A percentile compares a stretch with the other conserved stretches of the same genome.
Conservation (phyloP, 1,140 invertebrate species). For the Calycopis cecrops region DNA sequence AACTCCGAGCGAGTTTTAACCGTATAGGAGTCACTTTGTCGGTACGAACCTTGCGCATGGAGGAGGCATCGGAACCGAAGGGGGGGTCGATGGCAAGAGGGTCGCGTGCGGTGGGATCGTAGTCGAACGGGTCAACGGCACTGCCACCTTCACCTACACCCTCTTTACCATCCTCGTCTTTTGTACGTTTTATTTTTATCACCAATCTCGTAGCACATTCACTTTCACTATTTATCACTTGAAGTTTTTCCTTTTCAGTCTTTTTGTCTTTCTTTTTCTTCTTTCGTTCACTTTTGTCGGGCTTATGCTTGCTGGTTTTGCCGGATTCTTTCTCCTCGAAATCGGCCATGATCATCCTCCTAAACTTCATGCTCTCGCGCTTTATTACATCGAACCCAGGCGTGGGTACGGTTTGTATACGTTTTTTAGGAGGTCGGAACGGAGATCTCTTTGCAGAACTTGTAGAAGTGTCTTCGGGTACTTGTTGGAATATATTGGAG, state of each 20-base stretch:
- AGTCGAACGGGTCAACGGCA: constrained; percentile 64
- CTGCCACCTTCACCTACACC: constrained; percentile 25
- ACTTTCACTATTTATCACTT: constrained; percentile 77
- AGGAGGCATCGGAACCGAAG: constrained; percentile 52
- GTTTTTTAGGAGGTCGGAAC: constrained; percentile 87
- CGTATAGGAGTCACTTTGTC: constrained; percentile 85
- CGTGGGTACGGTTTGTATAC: constrained; percentile 78
- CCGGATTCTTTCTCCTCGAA: constrained; percentile 75
- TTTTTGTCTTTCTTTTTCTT: constrained; percentile 82
- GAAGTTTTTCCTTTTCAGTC: constrained; percentile 76
- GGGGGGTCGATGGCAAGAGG: constrained; percentile 67
- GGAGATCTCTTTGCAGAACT: constrained; percentile 47
- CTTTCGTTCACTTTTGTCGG: constrained; percentile 78
- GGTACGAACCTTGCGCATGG: constrained; percentile 76
- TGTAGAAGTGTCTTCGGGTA: constrained; percentile 66
- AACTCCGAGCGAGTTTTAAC: constrained; percentile 86
- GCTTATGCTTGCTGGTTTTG: constrained; percentile 74
- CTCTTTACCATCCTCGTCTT: constrained; percentile 39
- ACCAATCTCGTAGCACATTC: constrained; percentile 82
- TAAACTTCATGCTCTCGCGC: constrained; percentile 90
- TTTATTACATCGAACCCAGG: constrained; percentile 84
- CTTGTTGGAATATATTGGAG: constrained; percentile 73
- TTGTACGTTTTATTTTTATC: constrained; percentile 63
- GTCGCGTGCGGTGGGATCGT: constrained; percentile 63
- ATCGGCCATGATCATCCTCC: constrained; percentile 88